Percentiles rank a stretch among this genome's conserved stretches.
Conservation (phyloP, 2,888 invertebrate genomes). For the Hypercompe scribonia region DNA sequence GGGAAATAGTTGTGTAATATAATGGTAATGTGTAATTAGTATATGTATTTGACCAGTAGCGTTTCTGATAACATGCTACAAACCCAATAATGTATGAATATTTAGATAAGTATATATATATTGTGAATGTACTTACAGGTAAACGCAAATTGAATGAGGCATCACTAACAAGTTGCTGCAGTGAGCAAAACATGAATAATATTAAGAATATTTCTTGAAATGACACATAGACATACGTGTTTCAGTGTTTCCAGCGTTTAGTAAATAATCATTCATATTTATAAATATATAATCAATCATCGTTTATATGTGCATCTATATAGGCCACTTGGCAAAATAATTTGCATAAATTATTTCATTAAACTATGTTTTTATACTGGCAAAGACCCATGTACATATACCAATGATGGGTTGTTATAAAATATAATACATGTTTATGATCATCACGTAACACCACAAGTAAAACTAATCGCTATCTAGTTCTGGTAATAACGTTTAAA, state of each 20-base stretch:
- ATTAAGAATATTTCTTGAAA: background rate
- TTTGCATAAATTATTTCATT: background rate
- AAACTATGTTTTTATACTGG: background rate
- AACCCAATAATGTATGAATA: background rate
- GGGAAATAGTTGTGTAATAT: constrained; percentile 20
- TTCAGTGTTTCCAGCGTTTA: background rate
- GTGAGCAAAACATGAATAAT: background rate
- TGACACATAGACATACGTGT: background rate
- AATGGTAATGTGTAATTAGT: too few species aligned
- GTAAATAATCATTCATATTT: background rate
- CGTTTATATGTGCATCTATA: background rate
- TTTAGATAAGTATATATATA: too few species aligned
- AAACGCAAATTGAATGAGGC: background rate
- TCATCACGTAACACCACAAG: background rate
- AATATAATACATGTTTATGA: background rate
- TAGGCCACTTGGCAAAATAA: background rate
- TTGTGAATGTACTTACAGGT: too few species aligned
- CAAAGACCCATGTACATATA: background rate
- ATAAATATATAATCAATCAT: background rate
- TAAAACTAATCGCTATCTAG: background rate
- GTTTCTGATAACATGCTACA: too few species aligned
- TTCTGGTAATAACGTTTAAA: background rate
- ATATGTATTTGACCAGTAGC: too few species aligned
- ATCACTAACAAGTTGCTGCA: background rate
- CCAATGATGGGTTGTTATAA: background rate